Conservation (phyloP, 2,113 vertebrate species). For the Chloebia gouldiae region DNA sequence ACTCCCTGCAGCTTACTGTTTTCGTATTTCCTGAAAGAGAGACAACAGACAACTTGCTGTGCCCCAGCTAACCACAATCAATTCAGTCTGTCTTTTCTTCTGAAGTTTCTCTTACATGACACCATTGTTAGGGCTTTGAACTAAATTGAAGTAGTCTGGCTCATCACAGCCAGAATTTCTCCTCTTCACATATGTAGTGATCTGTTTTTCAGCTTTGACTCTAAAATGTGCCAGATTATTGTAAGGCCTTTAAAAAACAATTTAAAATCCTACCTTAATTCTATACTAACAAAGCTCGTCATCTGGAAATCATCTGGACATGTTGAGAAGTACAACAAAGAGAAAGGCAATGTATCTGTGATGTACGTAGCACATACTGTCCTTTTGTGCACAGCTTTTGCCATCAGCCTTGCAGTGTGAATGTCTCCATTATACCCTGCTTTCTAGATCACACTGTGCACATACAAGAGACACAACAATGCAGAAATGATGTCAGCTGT, state of each 20-base stretch:
- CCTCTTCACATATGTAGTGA: neutral
- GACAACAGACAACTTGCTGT: neutral
- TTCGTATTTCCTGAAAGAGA: neutral
- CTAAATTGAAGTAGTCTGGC: neutral
- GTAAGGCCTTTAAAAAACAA: neutral
- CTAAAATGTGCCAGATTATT: neutral
- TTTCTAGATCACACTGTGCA: conserved; percentile 51
- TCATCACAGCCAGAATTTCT: neutral
- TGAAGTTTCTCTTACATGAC: neutral
- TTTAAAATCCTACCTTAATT: neutral
- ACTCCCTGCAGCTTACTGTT: neutral
- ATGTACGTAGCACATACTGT: neutral
- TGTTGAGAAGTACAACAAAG: neutral
- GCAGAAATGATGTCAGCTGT: conserved; percentile 52
- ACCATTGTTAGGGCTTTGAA: neutral
- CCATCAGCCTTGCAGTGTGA: conserved; percentile 44
- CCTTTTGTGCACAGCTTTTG: conserved; percentile 50
- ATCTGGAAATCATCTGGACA: neutral
- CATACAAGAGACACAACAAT: conserved; percentile 56
- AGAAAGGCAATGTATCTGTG: neutral
- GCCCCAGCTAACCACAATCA: neutral
- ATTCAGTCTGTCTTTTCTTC: neutral
- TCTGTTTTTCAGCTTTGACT: neutral
- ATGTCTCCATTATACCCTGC: conserved; percentile 44
- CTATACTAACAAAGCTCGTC: neutral